Evolutionary conservation across 2,888 invertebrate genomes (phyloP), one percentile per base, ranked within the genome.

Genomic region (Zhuqinia jingwanae): DNA sequence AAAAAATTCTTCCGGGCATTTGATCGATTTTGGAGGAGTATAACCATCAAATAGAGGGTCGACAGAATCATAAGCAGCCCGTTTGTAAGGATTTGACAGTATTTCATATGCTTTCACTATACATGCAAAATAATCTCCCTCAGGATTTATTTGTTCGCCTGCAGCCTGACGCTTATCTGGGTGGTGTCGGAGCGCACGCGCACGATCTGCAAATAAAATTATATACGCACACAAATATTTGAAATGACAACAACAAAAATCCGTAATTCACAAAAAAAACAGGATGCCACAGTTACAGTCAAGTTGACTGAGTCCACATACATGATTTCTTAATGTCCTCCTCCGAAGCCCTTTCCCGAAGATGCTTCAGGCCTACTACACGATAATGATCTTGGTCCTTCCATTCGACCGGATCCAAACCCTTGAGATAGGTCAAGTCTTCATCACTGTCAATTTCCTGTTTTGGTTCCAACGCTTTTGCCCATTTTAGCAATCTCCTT

Each of bases 21-120:
- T 94, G 88, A 96, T 96, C 88, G 94, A 94, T 78, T 94, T 94
- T 1, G 95, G 94, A 1, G 99, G 99, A 76, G 98, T 93, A 56
- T 94, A 93, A 92, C 99, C 97, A 92, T 98, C 98, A 92, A 99
- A 98, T 88, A 95, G 95, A 0, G 98, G 98, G 93, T 99, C 99
- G 60, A 99, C 96, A 8, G 99, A 99, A 93, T 99, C 99, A 92
- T 96, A 99, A 0, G 99, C 96, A 85, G 97, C 94, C 87, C 99
- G 94, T 92, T 96, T 97, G 27, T 94, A 93, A 13, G 96, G 94
- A 90, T 95, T 96, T 0, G 98, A 97, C 80, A 96, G 92, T 84
- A 96, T 97, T 93, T 99, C 99, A 93, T 97, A 98, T 8, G 99
- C 99, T 94, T 97, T 97, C 0, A 99, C 99, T 91, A 99, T 99